phyloP scores from a whole-genome alignment of 2,113 vertebrate genomes.

The Speoplatyrhinus poulsoni region DNA sequence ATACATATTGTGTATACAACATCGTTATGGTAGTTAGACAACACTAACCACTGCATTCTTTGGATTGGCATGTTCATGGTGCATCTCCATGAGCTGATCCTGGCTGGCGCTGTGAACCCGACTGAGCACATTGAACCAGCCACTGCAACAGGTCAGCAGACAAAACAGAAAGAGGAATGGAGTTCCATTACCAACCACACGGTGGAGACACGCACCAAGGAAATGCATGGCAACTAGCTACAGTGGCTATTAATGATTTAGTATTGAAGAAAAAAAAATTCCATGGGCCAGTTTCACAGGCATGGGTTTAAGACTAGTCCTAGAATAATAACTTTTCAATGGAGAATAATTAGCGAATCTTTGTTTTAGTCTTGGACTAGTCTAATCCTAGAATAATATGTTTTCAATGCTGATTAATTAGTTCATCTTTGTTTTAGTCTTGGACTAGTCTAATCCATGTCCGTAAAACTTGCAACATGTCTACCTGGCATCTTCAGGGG shows the following conservation, averaged over 20 bases:
- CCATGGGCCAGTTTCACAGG: too few relatives aligned
- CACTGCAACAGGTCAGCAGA: constrained; percentile 71
- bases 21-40: constrained; percentile 27
- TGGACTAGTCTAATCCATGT: too few relatives aligned
- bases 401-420: too few relatives aligned
- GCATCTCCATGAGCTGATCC: constrained; percentile 90
- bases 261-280: constrained; percentile 8
- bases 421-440: too few relatives aligned
- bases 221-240: not conserved
- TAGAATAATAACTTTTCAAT: too few relatives aligned
- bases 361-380: too few relatives aligned
- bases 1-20: constrained; percentile 3
- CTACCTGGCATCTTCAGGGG: constrained; percentile 94
- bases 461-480: not conserved
- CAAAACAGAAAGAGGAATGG: constrained; percentile 2
- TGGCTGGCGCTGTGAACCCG: constrained; percentile 85
- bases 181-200: constrained; percentile 52
- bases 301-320: too few relatives aligned
- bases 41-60: constrained; percentile 92
- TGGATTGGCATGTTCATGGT: constrained; percentile 92
- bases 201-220: constrained; percentile 44
- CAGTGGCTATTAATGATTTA: constrained; percentile 51
- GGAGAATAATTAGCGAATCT: too few relatives aligned
- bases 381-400: too few relatives aligned
- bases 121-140: constrained; percentile 91